phyloP scores from a whole-genome alignment of 2,113 vertebrate species.

The Psittacula cyanocephala region DNA sequence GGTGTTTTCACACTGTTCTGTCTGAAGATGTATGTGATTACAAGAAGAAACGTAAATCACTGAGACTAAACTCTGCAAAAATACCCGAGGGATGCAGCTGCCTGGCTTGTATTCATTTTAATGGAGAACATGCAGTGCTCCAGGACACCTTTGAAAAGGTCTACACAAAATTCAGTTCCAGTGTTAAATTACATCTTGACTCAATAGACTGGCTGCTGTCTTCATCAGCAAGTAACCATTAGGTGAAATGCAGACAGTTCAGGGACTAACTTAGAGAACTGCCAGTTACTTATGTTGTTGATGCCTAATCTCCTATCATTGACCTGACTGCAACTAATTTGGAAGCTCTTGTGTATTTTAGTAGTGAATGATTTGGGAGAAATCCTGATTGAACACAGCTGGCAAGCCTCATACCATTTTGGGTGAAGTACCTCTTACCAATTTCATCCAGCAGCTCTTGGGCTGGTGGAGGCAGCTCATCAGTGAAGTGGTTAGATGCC shows the following conservation, averaged over 20 bases:
- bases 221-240: background rate
- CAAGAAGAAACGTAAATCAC: background rate
- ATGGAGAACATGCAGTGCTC: background rate
- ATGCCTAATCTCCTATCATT: background rate
- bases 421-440: slow-evolving; percentile 64
- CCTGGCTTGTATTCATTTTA: background rate
- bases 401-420: background rate
- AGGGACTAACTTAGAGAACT: background rate
- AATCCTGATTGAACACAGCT: background rate
- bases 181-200: background rate
- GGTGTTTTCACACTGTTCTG: background rate
- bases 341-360: slow-evolving; percentile 5
- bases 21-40: background rate
- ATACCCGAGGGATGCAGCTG: background rate
- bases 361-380: background rate
- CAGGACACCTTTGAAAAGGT: background rate
- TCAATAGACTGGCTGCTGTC: background rate
- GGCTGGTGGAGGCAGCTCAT: slow-evolving; percentile 71
- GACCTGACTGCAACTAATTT: background rate
- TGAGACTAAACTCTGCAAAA: background rate
- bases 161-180: background rate
- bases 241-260: background rate
- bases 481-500: slow-evolving; percentile 1
- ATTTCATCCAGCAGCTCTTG: slow-evolving; percentile 74
- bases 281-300: background rate